Evolutionary conservation across 2,113 vertebrate species (phyloP).

Genomic region (Prionailurus viverrinus): DNA sequence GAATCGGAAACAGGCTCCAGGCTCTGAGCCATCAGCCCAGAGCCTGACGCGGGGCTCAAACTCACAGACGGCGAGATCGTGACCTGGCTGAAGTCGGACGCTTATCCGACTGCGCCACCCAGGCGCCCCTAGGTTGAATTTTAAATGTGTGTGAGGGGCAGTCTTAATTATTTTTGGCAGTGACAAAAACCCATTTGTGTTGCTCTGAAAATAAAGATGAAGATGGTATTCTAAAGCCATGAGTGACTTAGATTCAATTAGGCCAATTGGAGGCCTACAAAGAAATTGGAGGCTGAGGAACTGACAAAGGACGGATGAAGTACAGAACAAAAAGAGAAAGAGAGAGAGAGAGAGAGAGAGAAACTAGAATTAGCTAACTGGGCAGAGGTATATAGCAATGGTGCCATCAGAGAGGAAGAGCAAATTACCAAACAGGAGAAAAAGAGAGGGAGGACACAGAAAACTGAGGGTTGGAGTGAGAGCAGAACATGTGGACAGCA

Average conservation of each 20-base stretch:
- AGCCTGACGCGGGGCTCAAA: too few species aligned
- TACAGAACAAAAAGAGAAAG: background rate
- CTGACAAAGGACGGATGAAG: background rate
- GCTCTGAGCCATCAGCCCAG: too few species aligned
- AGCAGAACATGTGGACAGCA: background rate
- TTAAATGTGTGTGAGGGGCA: background rate
- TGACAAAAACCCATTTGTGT: background rate
- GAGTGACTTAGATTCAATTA: background rate
- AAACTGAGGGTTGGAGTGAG: background rate
- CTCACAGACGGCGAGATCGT: too few species aligned
- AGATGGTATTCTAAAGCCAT: background rate
- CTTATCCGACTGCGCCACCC: too few species aligned
- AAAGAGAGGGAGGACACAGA: background rate
- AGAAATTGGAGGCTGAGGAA: background rate
- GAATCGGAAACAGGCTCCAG: too few species aligned
- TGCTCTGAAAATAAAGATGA: background rate
- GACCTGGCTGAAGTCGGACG: too few species aligned
- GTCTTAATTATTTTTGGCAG: background rate
- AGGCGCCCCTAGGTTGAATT: background rate
- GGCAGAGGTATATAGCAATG: background rate
- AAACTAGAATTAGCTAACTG: background rate
- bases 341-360: too few species aligned
- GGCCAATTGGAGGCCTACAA: background rate
- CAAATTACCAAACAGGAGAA: background rate
- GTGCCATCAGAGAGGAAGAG: background rate